phyloP scores from a whole-genome alignment of 2,797 vertebrate species.

The Brachyrhaphis roseni region DNA sequence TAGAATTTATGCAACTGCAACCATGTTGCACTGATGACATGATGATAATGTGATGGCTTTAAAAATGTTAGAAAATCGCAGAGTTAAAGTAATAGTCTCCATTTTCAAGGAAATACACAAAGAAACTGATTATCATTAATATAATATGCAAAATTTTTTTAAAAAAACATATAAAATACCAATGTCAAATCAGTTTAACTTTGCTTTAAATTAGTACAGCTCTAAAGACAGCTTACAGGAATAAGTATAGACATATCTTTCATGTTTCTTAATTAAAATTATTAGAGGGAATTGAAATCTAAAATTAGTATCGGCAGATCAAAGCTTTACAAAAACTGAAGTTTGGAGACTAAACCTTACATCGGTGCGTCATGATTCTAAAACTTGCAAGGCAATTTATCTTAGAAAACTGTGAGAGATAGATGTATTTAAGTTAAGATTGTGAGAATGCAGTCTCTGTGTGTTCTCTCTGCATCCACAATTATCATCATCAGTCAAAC shows the following conservation, averaged over 20 bases:
- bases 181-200: neutral
- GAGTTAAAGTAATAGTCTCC: neutral
- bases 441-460: slow-evolving; percentile 30
- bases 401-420: slow-evolving; percentile 27
- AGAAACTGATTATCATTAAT: neutral
- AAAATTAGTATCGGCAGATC: neutral
- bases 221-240: neutral
- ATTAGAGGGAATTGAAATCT: neutral
- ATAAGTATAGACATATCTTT: neutral
- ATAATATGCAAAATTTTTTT: neutral
- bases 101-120: neutral
- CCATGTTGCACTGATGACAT: neutral
- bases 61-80: neutral
- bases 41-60: neutral
- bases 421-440: slow-evolving; percentile 30
- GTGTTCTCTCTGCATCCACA: slow-evolving; percentile 6
- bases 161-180: neutral
- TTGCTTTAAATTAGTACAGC: neutral
- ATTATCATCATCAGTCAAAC: slow-evolving; percentile 34
- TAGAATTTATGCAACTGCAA: neutral
- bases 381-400: slow-evolving; percentile 27
- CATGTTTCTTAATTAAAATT: neutral
- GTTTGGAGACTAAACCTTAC: neutral
- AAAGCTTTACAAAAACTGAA: neutral
- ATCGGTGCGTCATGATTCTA: slow-evolving; percentile 1